These are phyloP conservation scores for Calyptomena viridis DNA, from an alignment of 2,113 vertebrate genomes.

Conservation along the genomic window DNA sequence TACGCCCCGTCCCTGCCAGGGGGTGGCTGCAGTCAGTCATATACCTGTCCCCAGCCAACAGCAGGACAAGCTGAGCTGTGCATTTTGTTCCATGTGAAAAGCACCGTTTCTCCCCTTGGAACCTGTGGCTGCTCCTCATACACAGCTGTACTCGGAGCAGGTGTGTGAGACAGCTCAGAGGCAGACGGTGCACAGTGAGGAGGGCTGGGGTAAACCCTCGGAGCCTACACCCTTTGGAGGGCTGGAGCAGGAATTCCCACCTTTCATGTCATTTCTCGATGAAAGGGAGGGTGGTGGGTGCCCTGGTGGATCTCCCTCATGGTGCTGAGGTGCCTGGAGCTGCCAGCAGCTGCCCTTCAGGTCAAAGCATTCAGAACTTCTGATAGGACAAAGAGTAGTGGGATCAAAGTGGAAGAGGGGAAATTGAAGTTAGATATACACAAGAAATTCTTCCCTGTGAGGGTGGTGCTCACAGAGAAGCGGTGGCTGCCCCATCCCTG, in stretches of 20 bases:
- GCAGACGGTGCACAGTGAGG: neutral
- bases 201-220: neutral
- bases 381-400: neutral
- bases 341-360: neutral
- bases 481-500: neutral
- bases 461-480: fast-evolving
- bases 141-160: slow-evolving; percentile 56
- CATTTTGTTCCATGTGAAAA: neutral
- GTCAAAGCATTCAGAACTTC: neutral
- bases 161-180: neutral
- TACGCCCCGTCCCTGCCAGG: neutral
- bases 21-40: neutral
- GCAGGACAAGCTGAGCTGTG: neutral
- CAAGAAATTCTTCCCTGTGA: neutral
- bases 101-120: slow-evolving; percentile 56
- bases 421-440: neutral
- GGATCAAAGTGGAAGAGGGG: neutral
- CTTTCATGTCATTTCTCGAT: neutral
- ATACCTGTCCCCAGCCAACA: neutral
- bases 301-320: neutral
- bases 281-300: neutral
- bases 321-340: neutral
- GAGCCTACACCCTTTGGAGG: neutral
- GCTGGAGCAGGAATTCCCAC: neutral
- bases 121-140: slow-evolving; percentile 4